phyloP scores from a whole-genome alignment of 2,113 vertebrate genomes.

The Cranoglanis bouderius region DNA sequence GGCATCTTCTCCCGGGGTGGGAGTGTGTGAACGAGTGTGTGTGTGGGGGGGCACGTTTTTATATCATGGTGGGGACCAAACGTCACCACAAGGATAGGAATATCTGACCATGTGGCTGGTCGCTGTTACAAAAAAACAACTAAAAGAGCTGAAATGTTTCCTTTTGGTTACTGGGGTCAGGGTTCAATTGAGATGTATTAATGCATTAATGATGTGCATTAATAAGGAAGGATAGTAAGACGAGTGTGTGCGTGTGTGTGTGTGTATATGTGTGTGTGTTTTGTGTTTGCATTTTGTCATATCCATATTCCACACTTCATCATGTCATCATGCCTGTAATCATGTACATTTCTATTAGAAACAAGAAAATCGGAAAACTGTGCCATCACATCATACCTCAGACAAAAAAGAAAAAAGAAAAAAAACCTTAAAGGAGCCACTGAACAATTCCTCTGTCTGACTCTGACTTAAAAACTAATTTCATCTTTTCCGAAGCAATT shows the following conservation, averaged over 20 bases:
- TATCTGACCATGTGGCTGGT: not conserved
- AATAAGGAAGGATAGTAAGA: not conserved
- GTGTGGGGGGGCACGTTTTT: not conserved
- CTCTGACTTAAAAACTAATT: conserved; percentile 34
- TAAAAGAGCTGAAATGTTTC: not conserved
- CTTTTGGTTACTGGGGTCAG: not conserved
- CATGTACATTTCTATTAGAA: not conserved
- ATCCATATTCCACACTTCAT: not conserved
- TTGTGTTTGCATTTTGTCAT: not conserved
- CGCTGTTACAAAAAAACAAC: not conserved
- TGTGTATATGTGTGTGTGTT: not conserved
- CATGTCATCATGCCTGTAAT: not conserved
- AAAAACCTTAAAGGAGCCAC: not conserved
- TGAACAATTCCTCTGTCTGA: conserved; percentile 23
- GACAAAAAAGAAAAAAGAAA: not conserved
- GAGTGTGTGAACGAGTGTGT: conserved; percentile 1
- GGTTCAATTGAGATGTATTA: not conserved
- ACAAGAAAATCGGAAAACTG: conserved; percentile 13
- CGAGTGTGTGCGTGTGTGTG: not conserved
- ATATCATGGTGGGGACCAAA: not conserved
- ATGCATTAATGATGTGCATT: not conserved
- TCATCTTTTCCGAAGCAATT: conserved; percentile 34
- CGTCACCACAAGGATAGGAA: not conserved
- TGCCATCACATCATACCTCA: conserved; percentile 5
- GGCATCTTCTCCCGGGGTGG: conserved; percentile 33